phyloP scores from a whole-genome alignment of 2,113 vertebrate species.

The Eidolon helvum region DNA sequence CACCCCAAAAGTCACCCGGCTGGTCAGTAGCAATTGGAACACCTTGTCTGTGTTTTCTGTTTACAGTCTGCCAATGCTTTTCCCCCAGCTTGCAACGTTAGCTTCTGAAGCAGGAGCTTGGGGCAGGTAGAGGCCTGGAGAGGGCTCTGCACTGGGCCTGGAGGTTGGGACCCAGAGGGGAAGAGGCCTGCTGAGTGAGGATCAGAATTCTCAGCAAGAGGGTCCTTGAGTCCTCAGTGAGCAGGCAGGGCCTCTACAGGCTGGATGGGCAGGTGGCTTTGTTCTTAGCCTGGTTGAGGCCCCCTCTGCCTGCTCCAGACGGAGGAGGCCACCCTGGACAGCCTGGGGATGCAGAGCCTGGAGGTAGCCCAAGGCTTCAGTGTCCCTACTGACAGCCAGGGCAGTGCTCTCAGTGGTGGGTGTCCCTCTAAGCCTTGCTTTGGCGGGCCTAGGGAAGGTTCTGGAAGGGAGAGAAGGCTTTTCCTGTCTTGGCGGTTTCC shows the following conservation, averaged over 20 bases:
- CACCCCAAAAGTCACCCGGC: not conserved
- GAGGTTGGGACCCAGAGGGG: not conserved
- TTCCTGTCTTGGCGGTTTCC: not conserved
- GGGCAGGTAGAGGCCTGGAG: not conserved
- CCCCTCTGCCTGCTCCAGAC: not conserved
- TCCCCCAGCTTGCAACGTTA: not conserved
- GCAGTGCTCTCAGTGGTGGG: not conserved
- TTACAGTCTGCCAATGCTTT: not conserved
- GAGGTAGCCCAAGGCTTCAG: constrained; percentile 48
- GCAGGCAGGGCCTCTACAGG: not conserved
- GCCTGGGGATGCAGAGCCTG: not conserved
- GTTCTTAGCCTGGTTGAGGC: not conserved
- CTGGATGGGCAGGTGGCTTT: not conserved
- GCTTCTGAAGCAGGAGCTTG: not conserved
- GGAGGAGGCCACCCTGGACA: not conserved
- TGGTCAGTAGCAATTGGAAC: not conserved
- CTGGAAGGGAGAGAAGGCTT: constrained; percentile 34
- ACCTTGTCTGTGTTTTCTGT: not conserved
- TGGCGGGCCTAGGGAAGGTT: not conserved
- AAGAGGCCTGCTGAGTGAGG: not conserved
- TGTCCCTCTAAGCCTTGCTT: not conserved
- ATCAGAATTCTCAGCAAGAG: not conserved
- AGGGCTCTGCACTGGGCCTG: not conserved
- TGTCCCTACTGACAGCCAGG: constrained; percentile 5
- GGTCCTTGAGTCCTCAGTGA: not conserved